These are phyloP conservation scores for Eupithecia vulgata DNA, from an alignment of 2,888 invertebrate genomes.

Conservation along the genomic window DNA sequence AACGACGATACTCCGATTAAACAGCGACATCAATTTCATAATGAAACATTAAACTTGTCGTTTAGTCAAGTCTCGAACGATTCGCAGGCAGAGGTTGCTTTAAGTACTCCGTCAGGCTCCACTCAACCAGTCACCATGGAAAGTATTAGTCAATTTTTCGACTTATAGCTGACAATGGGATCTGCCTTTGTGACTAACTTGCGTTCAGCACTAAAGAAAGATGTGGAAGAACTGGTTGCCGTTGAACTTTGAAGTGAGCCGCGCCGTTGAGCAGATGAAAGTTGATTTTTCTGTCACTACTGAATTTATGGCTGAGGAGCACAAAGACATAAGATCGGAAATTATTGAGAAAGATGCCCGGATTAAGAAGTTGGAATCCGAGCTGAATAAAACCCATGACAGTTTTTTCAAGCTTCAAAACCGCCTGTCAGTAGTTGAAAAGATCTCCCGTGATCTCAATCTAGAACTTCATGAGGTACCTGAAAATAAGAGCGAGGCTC, in stretches of 20 bases:
- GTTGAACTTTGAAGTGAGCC: slow-evolving; percentile 7
- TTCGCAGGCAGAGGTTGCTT: no score
- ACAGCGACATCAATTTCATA: background rate
- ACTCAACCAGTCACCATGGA: slow-evolving; percentile 12
- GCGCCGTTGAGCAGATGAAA: slow-evolving; percentile 14
- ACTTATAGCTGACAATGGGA: slow-evolving; percentile 11
- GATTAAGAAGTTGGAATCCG: slow-evolving; percentile 13
- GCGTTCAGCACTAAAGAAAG: slow-evolving; percentile 6
- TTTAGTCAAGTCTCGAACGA: background rate
- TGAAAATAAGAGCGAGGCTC: slow-evolving; percentile 29
- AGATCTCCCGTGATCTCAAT: slow-evolving; percentile 31
- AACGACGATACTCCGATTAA: background rate
- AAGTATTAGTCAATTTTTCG: slow-evolving; percentile 20
- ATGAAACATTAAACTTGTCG: background rate
- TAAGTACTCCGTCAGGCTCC: background rate
- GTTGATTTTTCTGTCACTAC: slow-evolving; percentile 28
- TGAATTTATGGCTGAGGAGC: slow-evolving; percentile 27
- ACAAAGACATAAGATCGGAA: slow-evolving; percentile 12
- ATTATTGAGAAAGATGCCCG: background rate
- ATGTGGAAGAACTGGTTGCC: slow-evolving; percentile 14
- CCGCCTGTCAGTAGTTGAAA: slow-evolving; percentile 24
- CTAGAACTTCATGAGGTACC: slow-evolving; percentile 38
- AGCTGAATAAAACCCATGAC: background rate
- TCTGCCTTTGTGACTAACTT: slow-evolving; percentile 10
- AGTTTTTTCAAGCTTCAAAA: slow-evolving; percentile 15